Base-by-base conservation (phyloP, 2,797 vertebrate genomes). In the Hyperoplus immaculatus region DNA sequence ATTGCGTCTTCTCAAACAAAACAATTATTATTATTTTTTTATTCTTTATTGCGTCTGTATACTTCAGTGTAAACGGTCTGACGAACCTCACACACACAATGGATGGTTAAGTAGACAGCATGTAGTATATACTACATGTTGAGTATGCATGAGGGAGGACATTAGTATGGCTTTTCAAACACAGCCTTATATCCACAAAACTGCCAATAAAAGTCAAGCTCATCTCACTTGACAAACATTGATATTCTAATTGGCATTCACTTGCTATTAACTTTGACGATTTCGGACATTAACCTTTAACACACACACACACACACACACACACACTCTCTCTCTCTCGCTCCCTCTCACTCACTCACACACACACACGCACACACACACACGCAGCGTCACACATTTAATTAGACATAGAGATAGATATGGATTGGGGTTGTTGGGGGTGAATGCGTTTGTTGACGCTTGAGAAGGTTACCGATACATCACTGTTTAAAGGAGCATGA, bases 271-370 rank as follows among this genome's bases (percentile, higher is more conserved):
- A 81, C 75, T 74, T 63, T 62, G 16, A 16, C 29, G 38, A 8
- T 57, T 66, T 56, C 55, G 55, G 50, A 69, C 66, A 73, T 80
- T 88, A 82, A 83, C 80, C 79, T 69, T 11, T 78, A 67, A 84
- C 75, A 53, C 71, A 58, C 62, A 53, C 15, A 72, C 2, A 29
- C 45, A 12, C 39, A 10, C 60, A 68, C 55, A 41, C 71, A 58
- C 62, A 50, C 15, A 72, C 2, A 18, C 45, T 29, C 29, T 29
- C 29, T 29, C 29, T 29, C 29, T 29, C 29, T 29, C 29, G 1
- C 29, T 29, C 29, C 1, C 2, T 29, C 29, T 2, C 29, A 2
- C 29, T 29, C 29, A 29, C 29, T 29, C 29, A 29, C 29, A 29
- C 29, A 29, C 29, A 29, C 29, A 29, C 29, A 29, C 29, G 2